Evolutionary conservation across 1,140 invertebrate species (phyloP).

Genomic region (Lutraria rhynchaena): DNA sequence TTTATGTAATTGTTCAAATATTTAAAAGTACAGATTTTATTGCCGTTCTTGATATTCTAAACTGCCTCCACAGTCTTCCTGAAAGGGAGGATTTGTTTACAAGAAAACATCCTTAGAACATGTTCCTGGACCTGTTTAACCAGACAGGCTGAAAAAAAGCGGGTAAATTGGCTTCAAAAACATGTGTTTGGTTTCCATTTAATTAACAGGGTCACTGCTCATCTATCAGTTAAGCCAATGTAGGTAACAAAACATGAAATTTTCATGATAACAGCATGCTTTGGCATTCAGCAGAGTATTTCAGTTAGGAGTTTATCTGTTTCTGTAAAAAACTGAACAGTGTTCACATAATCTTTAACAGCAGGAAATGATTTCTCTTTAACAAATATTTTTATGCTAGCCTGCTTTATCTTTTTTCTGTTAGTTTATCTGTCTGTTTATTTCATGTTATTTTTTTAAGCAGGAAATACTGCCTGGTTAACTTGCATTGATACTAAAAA

Average conservation of each 20-base stretch:
- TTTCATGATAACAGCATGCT: background rate
- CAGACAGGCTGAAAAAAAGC: background rate
- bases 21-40: too few species aligned
- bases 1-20: too few species aligned
- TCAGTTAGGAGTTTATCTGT: background rate
- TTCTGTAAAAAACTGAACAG: background rate
- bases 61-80: background rate
- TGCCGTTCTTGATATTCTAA: too few species aligned
- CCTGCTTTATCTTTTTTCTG: background rate
- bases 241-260: background rate
- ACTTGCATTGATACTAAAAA: too few species aligned
- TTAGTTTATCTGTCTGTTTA: too few species aligned
- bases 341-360: slow-evolving; percentile 3
- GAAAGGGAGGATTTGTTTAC: background rate
- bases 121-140: background rate
- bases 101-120: background rate
- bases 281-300: background rate
- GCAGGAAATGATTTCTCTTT: background rate
- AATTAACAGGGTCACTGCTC: slow-evolving; percentile 8
- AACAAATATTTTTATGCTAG: background rate
- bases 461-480: too few species aligned
- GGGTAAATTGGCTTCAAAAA: background rate
- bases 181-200: slow-evolving; percentile 10
- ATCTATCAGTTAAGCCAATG: background rate
- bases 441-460: too few species aligned